Base-by-base conservation (phyloP, 2,113 vertebrate species). In the Sardina pilchardus region DNA sequence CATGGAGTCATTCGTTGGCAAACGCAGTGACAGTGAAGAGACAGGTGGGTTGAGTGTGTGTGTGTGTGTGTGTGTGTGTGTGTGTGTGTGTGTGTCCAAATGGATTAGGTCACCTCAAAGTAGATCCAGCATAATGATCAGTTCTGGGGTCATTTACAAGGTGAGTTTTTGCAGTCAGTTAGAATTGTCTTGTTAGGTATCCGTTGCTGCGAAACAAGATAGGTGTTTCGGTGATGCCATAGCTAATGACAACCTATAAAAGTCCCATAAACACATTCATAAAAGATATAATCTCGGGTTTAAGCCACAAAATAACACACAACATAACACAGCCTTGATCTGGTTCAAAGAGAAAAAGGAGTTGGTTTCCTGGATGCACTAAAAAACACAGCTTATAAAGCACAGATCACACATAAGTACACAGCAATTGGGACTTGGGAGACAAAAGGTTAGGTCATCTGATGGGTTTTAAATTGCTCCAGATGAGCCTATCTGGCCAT, bases 191-290 rank as follows among this genome's bases (percentile, higher is more conserved):
- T 24, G 53, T 59, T 59, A 59, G 53, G 53, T 59, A 59, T 24
- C 53, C 21, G 53, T 59, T 59, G 53, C 53, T 59, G 59, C 34
- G 71, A 71, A 84, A 84, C 43, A 71, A 67, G 59, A 14, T 50
- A 48, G 39, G 19, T 16, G 42, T 44, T 84, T 84, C 16, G 17
- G 6, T 75, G 83, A 84, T 71, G 83, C 83, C 53, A 59, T 59
- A 34, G 24, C 45, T 75, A 45, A 84, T 75, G 43, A 47, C 42
- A 12, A 42, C 42, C 59, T 82, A 44, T 45, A 39, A 21, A 80
- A 82, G 42, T 84, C 43, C 56, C 17, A 78, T 17, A 56, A 56
- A 84, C 83, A 84, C 53, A 59, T 59, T 59, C 53, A 59, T 59
- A 59, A 59, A 59, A 59, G 53, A 59, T 21, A 59, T 53, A 24